Base-by-base conservation (phyloP, 2,113 vertebrate genomes). In the Cairina moschata region DNA sequence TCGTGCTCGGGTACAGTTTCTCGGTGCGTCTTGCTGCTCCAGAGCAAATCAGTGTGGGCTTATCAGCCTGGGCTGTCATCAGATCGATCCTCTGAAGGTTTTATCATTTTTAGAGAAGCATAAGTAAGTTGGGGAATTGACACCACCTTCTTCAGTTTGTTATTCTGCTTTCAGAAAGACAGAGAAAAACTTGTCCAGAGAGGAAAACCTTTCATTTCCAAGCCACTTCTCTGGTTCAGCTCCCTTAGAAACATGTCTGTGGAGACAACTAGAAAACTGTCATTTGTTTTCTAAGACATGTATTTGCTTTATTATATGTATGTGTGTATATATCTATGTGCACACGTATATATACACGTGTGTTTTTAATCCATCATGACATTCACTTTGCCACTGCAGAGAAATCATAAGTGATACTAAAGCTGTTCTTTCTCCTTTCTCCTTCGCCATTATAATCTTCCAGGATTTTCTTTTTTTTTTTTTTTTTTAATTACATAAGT, bases 11-110 rank as follows among this genome's bases (percentile, higher is more conserved):
- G n/a, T 83, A 66, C 31, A 10, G 3, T 36, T 55, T 72, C 67
- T 60, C 0, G 0, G 8, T 52, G 1, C 0, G 0, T 78, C 40
- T 68, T 93, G 65, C 44, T 9, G 2, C 17, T 66, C 31, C 9
- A 14, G 40, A 26, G 76, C 31, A 68, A 28, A 40, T n/a, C 59
- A 18, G 25, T 28, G 50, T 18, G 59, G 44, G 23, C 67, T n/a
- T 34, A 50, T 12, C 63, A 59, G 78, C 31, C 17, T 2, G 46
- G 18, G 15, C 68, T 86, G 56, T 28, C 40, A 3, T 54, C 17
- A 52, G 22, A 74, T 92, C 2, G 0, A 44, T 66, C 48, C 44
- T 78, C 63, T 74, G 67, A 66, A 86, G 56, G 17, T 8, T 75
- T 84, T 20, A 52, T 13, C 69, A 4, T 60, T 94, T 78, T 63